Base-by-base conservation (phyloP, 2,888 invertebrate genomes). In the Deilephila elpenor region DNA sequence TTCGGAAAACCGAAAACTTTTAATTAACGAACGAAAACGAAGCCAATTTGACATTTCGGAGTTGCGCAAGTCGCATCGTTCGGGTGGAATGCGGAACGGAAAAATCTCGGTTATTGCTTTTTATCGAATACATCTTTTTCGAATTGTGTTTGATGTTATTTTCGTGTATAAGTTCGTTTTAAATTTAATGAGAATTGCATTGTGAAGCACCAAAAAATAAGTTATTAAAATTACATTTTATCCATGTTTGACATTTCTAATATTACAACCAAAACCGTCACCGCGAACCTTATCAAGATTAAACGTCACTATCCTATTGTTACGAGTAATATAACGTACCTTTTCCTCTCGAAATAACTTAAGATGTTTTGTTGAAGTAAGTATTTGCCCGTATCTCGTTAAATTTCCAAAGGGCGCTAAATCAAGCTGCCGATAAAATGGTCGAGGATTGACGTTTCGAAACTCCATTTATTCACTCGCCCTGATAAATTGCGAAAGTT, bases 41-140 rank as follows among this genome's bases (percentile, higher is more conserved):
- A 74, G 74, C 78, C 77, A 76, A 78, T 76, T 76, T 74, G 74
- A 67, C 75, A 75, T 73, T 74, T 75, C 71, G 20, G 70, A 73
- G 59, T 72, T 67, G 62, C 71, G 62, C 59, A 74, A 64, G 72
- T 72, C 70, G 71, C 61, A 59, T 67, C 34, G 71, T 32, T 59
- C 59, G 59, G 25, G 62, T 56, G 64, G 56, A 64, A 72, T 64
- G 32, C 56, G 20, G 20, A 53, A 62, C 20, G 53, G 34, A 32
- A 56, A 72, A 20, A 34, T 34, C 17, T 20, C 17, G 2, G 51
- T 71, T 32, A 71, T 44, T 71, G 25, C 25, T 37, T 25, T 37
- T 19, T 61, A 71, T 44, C 61, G 59, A 60, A 20, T 61, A 25
- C 6, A 6, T 25, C 6, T 37, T 37, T 29, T 14, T 29, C 6